A percentile compares a stretch with the other conserved stretches of the same genome.
These are phyloP conservation scores for Papilio xuthus DNA, from an alignment of 1,140 invertebrate genomes.

Conservation along the genomic window DNA sequence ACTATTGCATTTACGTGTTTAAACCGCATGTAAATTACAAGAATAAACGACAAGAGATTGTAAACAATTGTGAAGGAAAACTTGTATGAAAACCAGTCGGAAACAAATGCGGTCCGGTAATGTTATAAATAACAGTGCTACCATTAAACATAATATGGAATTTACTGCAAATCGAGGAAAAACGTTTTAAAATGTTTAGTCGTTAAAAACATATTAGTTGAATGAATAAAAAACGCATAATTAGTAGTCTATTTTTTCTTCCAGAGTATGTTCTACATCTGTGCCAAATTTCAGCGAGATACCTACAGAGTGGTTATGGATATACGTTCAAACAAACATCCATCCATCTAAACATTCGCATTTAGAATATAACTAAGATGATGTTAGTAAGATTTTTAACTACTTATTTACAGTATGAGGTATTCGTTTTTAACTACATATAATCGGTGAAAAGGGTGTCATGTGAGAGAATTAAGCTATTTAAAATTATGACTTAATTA, in stretches of 20 bases:
- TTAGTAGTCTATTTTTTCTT: no score
- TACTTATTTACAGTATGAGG: neutral
- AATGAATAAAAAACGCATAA: no score
- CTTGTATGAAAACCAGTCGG: constrained; percentile 12
- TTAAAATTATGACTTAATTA: neutral
- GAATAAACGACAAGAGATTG: neutral
- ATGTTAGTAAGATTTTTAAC: no score
- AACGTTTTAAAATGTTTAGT: neutral
- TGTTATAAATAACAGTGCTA: neutral
- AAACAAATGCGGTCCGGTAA: constrained; percentile 13
- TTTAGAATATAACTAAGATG: no score
- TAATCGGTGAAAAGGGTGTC: neutral
- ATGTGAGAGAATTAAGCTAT: neutral
- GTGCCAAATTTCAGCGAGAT: no score
- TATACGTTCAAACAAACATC: no score
- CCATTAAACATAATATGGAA: neutral
- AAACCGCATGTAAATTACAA: neutral
- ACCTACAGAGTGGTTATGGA: no score
- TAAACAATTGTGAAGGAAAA: constrained; percentile 13
- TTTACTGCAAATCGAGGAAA: neutral
- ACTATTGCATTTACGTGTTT: neutral
- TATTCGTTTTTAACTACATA: neutral
- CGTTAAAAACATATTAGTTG: no score
- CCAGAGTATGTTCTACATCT: no score
- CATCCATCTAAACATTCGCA: no score